Percentiles rank a stretch among this genome's conserved stretches.
These are phyloP conservation scores for Arrhamphus sclerolepis DNA, from an alignment of 2,797 vertebrate species.

Conservation along the genomic window DNA sequence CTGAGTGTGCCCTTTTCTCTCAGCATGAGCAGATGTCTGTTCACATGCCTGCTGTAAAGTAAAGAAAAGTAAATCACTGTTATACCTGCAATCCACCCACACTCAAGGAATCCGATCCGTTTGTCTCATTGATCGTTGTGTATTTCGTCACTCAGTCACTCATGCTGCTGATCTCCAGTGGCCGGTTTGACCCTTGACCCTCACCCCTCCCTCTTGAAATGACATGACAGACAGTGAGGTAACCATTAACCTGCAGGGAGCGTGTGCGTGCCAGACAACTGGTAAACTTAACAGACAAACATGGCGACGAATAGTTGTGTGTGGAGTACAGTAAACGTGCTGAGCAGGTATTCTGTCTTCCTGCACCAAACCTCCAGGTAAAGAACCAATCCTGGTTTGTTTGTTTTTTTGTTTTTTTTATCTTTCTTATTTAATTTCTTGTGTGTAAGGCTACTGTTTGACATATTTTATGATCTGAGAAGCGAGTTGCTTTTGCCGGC, in stretches of 20 bases:
- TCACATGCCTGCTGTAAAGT: no score
- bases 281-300: constrained; percentile 15
- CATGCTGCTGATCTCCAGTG: constrained; percentile 36
- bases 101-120: no score
- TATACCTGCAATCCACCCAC: no score
- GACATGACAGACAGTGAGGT: neutral
- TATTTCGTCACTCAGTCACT: constrained; percentile 24
- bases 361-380: constrained; percentile 55
- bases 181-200: neutral
- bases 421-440: no score
- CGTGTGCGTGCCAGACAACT: constrained; percentile 8
- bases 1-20: no score
- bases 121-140: constrained; percentile 1
- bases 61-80: no score
- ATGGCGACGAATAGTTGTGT: constrained; percentile 54
- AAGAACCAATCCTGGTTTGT: neutral
- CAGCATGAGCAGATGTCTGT: no score
- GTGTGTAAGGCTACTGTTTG: no score
- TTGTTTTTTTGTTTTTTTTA: no score
- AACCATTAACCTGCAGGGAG: constrained; percentile 60
- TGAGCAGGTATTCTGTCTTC: constrained; percentile 23
- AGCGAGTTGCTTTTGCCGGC: no score
- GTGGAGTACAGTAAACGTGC: constrained; percentile 16
- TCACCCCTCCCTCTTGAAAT: neutral
- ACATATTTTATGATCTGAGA: no score